Evolutionary conservation across 2,797 vertebrate genomes (phyloP), one percentile per base, ranked within the genome.

Genomic region (Sebastes hubbsi): DNA sequence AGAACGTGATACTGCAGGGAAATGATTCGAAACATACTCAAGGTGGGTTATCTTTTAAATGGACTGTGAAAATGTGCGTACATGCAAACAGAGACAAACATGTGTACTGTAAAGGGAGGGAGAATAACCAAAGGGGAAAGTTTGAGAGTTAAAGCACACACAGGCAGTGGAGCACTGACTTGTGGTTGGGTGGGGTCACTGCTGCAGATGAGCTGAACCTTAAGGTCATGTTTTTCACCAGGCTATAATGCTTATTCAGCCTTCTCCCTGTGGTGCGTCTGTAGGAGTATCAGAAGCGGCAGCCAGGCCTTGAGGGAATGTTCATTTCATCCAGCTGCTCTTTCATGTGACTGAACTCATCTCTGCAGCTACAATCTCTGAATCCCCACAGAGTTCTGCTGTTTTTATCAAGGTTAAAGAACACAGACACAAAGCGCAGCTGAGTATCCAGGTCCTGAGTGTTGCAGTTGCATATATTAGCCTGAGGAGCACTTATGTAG

Each of bases 271-370:
- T 18, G 81, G 86, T 75, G 82, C 70, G 59, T 78, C 86, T 89
- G 87, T 79, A 69, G 82, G 81, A 89, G 83, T 82, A 89, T 90
- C 75, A 84, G 78, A 81, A 68, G 65, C 84, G 78, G 84, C 87
- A 81, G 74, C 34, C 68, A 52, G 80, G 80, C 86, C 85, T 85
- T 64, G 62, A 77, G 88, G 89, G 87, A 85, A 83, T 25, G 46
- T 79, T 88, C 87, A 84, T 82, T 88, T 89, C 91, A 89, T 90
- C 87, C 90, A 91, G 88, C 83, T 90, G 88, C 89, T 89, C 86
- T 91, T 91, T 93, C 84, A 87, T 91, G 82, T 89, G 71, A 86
- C 87, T 82, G 84, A 90, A 82, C 81, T 87, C 79, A 62, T 80
- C 79, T 87, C 87, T 61, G 61, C 75, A 83, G 83, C 75, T 55